Evolutionary conservation across 2,113 vertebrate species (phyloP).

Genomic region (Crotophaga sulcirostris): DNA sequence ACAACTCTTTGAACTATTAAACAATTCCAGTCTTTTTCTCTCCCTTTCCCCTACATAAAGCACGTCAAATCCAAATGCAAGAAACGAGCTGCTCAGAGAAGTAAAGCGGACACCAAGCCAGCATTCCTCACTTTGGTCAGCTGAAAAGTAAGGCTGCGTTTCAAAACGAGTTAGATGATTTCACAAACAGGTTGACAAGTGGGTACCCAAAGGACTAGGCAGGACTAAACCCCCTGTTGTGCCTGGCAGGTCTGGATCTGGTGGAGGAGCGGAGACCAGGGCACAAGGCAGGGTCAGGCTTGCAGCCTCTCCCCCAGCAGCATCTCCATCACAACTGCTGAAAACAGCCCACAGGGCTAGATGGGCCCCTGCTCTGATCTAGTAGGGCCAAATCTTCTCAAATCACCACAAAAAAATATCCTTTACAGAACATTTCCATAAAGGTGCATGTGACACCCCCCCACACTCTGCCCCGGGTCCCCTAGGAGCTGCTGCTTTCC

Average conservation of each 20-base stretch:
- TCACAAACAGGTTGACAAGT: not conserved
- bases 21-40: not conserved
- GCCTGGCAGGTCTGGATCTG: not conserved
- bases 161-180: not conserved
- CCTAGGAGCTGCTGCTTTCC: not conserved
- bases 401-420: not conserved
- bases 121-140: not conserved
- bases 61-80: accelerated
- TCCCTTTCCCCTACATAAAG: not conserved
- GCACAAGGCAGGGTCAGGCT: accelerated
- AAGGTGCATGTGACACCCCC: accelerated
- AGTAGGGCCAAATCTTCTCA: not conserved
- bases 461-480: no score
- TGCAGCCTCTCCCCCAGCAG: not conserved
- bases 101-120: not conserved
- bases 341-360: not conserved
- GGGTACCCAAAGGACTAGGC: not conserved
- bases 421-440: accelerated
- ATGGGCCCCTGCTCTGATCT: not conserved
- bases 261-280: accelerated
- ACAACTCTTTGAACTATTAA: not conserved
- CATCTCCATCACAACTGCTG: not conserved
- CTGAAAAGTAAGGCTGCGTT: not conserved
- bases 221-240: accelerated
- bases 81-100: not conserved